Percentiles rank a stretch among this genome's conserved stretches.
Conservation (phyloP, 2,113 vertebrate species). For the Calyptommatus sinebrachiatus region DNA sequence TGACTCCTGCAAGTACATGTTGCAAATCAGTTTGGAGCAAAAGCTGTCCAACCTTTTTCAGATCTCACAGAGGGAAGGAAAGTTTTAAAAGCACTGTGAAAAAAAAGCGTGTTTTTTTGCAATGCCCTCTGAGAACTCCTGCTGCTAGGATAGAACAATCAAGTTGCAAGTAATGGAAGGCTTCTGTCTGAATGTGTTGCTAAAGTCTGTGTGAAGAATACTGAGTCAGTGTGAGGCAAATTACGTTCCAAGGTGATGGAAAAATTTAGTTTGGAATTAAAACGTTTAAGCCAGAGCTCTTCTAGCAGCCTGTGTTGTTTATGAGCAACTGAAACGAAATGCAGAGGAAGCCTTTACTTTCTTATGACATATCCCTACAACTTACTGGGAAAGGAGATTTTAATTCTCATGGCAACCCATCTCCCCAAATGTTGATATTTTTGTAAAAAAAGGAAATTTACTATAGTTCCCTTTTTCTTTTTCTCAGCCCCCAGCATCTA, state of each 20-base stretch:
- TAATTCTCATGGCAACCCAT: background rate
- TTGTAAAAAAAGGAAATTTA: too few relatives aligned
- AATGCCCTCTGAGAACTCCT: background rate
- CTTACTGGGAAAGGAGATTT: background rate
- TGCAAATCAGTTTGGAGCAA: background rate
- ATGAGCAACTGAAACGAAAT: background rate
- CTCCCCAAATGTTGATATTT: too few relatives aligned
- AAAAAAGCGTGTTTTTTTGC: too few relatives aligned
- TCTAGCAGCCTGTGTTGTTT: background rate
- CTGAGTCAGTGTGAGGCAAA: background rate
- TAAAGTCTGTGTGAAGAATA: background rate
- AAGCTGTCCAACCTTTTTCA: conserved; percentile 16
- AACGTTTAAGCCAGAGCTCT: background rate
- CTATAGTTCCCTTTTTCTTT: background rate
- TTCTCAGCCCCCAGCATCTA: background rate
- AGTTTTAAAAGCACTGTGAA: too few relatives aligned
- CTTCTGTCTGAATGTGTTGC: background rate
- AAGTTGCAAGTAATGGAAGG: background rate
- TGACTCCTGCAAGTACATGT: background rate
- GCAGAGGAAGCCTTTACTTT: background rate
- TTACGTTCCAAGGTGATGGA: background rate
- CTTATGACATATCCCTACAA: background rate
- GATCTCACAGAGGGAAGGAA: background rate
- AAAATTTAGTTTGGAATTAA: background rate
- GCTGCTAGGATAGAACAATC: background rate